Percentiles rank a stretch among this genome's conserved stretches.
phyloP scores from a whole-genome alignment of 37 sponge, comb jelly and placozoan species.

The Chondrosia reniformis region DNA sequence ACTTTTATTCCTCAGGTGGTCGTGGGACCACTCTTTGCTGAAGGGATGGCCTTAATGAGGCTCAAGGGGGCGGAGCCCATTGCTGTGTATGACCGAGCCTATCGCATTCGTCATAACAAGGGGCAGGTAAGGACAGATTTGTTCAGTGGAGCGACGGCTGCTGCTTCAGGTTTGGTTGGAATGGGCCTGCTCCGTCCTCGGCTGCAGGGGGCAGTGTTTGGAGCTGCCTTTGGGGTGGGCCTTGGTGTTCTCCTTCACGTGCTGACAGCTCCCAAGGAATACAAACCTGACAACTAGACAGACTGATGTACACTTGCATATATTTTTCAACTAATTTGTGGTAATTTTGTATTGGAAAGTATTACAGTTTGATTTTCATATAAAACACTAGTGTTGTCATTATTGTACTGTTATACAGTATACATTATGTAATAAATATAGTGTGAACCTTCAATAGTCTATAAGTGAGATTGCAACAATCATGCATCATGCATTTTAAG shows the following conservation, averaged over 20 bases:
- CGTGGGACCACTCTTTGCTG: background rate
- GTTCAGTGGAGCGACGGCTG: background rate
- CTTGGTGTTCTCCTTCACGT: conserved; percentile 2
- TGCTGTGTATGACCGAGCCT: conserved; percentile 15
- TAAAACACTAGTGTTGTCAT: too few relatives aligned
- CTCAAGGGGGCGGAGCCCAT: conserved; percentile 3
- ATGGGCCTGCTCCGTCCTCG: background rate
- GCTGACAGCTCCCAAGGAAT: conserved; percentile 9
- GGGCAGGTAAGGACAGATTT: conserved; percentile 9
- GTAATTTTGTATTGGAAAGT: too few relatives aligned
- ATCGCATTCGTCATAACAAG: background rate
- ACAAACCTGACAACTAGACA: too few relatives aligned
- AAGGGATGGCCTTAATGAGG: background rate
- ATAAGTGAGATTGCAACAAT: too few relatives aligned
- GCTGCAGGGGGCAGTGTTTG: background rate
- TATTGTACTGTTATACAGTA: too few relatives aligned
- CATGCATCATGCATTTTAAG: too few relatives aligned
- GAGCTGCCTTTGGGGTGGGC: conserved; percentile 15
- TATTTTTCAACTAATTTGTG: too few relatives aligned
- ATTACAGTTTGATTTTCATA: too few relatives aligned
- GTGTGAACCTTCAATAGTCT: too few relatives aligned
- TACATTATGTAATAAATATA: too few relatives aligned
- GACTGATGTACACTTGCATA: too few relatives aligned
- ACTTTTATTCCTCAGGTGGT: background rate
- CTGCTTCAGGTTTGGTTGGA: background rate